Base-by-base conservation (phyloP, 2,113 vertebrate species). In the Carassius auratus region DNA sequence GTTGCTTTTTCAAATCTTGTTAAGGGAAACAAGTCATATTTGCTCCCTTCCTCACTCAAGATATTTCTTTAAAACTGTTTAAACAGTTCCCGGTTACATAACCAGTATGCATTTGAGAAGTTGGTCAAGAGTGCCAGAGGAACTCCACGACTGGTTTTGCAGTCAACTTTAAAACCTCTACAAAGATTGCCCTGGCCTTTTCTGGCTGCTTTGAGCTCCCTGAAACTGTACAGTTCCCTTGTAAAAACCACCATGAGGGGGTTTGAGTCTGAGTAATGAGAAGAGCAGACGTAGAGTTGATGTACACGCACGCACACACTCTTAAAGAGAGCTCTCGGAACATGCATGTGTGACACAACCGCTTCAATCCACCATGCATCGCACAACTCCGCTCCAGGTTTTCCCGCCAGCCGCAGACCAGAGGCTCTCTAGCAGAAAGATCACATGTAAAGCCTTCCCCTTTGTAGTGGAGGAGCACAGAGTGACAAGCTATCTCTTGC, bases 391-490 rank as follows among this genome's bases (percentile, higher is more conserved):
- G 93, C 91, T 95, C 96, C 96, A 86, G 93, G 94, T 97, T 96
- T 98, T 97, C 92, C 92, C 90, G 88, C 76, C 88, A 74, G 88
- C 95, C 88, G 88, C 42, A 77, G 92, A 92, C 92, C 94, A 94
- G 94, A 95, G 95, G 92, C 94, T 94, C 94, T 94, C 94, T 94
- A 92, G 95, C 95, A 95, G 94, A 95, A 95, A 94, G 94, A 96
- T 97, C 96, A 96, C 96, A 96, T 95, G 96, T 95, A 93, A 95
- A 95, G 94, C 94, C 94, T 94, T 95, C 94, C 93, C 95, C 95
- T 97, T 96, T 96, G 96, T 96, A 95, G 96, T 96, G 94, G 95
- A 92, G 86, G 94, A 95, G 94, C 94, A 94, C 90, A 94, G 92
- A 92, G 95, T 95, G 95, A 96, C 96, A 95, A 95, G 95, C 94